These are phyloP conservation scores for Pogonomyrmex californicus DNA, from an alignment of 1,140 invertebrate genomes.

Conservation along the genomic window DNA sequence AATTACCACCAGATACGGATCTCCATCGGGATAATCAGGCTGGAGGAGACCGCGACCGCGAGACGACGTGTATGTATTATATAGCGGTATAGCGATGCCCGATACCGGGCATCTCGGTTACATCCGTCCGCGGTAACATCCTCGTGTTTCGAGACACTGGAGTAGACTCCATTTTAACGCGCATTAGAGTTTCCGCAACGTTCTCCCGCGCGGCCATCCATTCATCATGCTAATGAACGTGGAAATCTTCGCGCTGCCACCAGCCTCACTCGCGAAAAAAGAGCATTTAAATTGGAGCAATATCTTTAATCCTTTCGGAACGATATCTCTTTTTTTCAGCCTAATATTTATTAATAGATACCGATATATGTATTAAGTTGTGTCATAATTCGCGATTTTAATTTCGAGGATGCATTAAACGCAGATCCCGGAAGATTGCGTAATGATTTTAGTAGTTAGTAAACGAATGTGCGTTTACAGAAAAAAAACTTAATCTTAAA, in stretches of 20 bases:
- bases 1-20: slow-evolving; percentile 77
- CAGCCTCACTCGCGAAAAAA: neutral
- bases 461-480: too few relatives aligned
- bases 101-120: slow-evolving; percentile 48
- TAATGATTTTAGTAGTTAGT: too few relatives aligned
- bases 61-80: slow-evolving; percentile 47
- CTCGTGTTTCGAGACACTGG: slow-evolving; percentile 52
- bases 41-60: slow-evolving; percentile 25
- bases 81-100: slow-evolving; percentile 32
- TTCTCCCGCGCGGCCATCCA: neutral
- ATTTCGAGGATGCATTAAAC: neutral
- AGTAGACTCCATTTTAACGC: slow-evolving; percentile 46
- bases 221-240: slow-evolving; percentile 34
- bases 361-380: neutral
- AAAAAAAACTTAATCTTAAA: too few relatives aligned
- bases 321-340: neutral
- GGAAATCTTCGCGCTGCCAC: slow-evolving; percentile 1
- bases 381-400: neutral
- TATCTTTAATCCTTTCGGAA: neutral
- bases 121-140: slow-evolving; percentile 33
- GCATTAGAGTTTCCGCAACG: slow-evolving; percentile 39
- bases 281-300: neutral
- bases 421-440: neutral
- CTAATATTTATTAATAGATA: neutral
- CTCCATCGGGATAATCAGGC: slow-evolving; percentile 71